Base-by-base conservation (phyloP, 1,140 invertebrate species). In the Pachypeltis micranthus region DNA sequence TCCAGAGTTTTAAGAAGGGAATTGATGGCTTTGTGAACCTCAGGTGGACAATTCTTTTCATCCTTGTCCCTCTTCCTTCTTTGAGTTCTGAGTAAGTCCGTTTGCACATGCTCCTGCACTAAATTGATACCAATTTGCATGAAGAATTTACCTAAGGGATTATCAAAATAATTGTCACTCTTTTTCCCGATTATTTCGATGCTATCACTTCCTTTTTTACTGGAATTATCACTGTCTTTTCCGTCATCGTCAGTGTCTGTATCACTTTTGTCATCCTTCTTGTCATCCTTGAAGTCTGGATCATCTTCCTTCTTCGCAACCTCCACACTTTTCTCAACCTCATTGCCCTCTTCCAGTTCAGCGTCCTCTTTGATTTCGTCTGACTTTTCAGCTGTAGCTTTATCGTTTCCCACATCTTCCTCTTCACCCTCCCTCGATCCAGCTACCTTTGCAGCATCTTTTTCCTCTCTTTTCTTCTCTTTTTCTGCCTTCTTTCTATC, bases 91-190 rank as follows among this genome's bases (percentile, higher is more conserved):
- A 96, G 76, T 56, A 96, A 77, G 79, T 97, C 93, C 29, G 83
- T 85, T 77, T 96, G 93, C 4, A 96, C 93, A 74, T 84, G 90
- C 73, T 96, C 92, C 73, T 94, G 91, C 1, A 94, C 92, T 62
- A 96, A 79, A 73, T 89, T 91, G 57, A 91, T 79, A 7, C 94
- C 93, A 66, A 96, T 89, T 69, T 93, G 90, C 74, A 90, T 89
- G 67, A 96, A 91, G 72, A 96, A 93, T 72, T 92, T 91, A 1
- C 93, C 92, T 44, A 93, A 74, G 1, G 91, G 84, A 73, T 87
- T 84, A 66, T 92, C 85, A 74, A 93, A 93, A 72, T 91, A 91
- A 27, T 66, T 67, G 61, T 69, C 25, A 66, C 63, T 65, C 61
- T 67, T 65, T 59, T 63, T 69, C 29, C 69, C 63, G 25, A 61